phyloP scores from a whole-genome alignment of 2,888 invertebrate species.

The Acleris sparsana region DNA sequence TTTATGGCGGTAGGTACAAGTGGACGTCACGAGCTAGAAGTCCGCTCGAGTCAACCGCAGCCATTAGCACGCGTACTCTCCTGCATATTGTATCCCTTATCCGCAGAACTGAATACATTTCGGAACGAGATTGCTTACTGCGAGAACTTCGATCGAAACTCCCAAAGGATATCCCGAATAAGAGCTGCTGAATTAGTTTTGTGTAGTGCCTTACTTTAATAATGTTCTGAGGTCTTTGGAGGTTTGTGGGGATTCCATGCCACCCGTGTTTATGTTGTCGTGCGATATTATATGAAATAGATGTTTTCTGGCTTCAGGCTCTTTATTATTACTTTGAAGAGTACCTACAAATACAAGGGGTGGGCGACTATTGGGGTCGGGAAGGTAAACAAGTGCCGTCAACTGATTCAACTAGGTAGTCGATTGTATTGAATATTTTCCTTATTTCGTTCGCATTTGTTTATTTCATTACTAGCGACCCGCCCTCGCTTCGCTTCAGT shows the following conservation, averaged over 20 bases:
- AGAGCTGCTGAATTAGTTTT: constrained; percentile 75
- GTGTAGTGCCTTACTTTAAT: constrained; percentile 76
- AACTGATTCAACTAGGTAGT: constrained; percentile 67
- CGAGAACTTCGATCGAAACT: constrained; percentile 54
- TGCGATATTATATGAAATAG: constrained; percentile 72
- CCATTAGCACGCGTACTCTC: constrained; percentile 59
- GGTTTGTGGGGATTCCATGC: constrained; percentile 70
- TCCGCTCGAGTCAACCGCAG: constrained; percentile 52
- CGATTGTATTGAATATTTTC: constrained; percentile 66
- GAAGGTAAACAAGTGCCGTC: constrained; percentile 75
- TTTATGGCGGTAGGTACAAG: constrained; percentile 64
- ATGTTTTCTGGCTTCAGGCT: constrained; percentile 83
- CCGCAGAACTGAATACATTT: constrained; percentile 49
- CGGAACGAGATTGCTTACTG: constrained; percentile 55
- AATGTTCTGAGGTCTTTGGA: constrained; percentile 74
- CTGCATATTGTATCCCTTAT: constrained; percentile 55
- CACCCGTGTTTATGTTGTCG: constrained; percentile 70
- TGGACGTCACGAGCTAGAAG: constrained; percentile 48
- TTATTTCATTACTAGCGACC: constrained; percentile 7
- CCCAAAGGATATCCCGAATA: constrained; percentile 67
- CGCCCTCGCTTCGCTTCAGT: not conserved
- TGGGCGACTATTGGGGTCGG: constrained; percentile 62
- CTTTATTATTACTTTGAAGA: constrained; percentile 81
- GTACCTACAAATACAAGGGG: constrained; percentile 64
- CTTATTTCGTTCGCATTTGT: constrained; percentile 50